phyloP scores from a whole-genome alignment of 2,113 vertebrate genomes.

The Cebus imitator region DNA sequence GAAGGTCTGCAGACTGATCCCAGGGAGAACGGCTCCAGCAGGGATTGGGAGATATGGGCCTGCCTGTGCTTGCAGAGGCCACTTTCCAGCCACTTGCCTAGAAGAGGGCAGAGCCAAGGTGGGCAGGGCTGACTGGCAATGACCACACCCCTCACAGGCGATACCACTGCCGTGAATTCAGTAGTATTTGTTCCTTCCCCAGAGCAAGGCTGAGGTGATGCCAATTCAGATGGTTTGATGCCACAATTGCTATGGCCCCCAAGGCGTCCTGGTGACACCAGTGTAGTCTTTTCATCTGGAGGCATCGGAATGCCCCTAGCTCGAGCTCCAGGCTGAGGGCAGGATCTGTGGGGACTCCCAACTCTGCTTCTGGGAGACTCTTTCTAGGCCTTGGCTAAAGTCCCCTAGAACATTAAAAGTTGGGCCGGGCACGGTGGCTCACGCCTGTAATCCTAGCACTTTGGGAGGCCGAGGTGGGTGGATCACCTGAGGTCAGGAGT shows the following conservation, averaged over 20 bases:
- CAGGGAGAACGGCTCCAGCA: not conserved
- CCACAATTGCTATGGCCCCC: not conserved
- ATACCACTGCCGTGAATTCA: not conserved
- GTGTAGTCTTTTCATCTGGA: not conserved
- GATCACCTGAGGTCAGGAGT: too few species aligned
- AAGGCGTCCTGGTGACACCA: not conserved
- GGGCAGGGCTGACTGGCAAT: too few species aligned
- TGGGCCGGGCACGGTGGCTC: too few species aligned
- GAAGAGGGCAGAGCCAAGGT: not conserved
- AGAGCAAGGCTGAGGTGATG: accelerated
- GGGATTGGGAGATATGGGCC: not conserved
- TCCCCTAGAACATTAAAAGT: not conserved
- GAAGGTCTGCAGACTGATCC: not conserved
- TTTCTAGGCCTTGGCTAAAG: not conserved
- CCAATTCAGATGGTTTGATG: not conserved
- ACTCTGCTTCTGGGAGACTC: not conserved
- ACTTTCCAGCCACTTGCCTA: not conserved
- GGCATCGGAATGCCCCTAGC: too few species aligned
- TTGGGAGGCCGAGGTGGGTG: too few species aligned
- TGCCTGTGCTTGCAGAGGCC: not conserved
- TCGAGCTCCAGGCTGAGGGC: not conserved
- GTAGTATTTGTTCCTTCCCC: not conserved
- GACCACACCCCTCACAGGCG: not conserved
- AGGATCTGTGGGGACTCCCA: not conserved
- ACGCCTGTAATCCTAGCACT: too few species aligned